These are phyloP conservation scores for Strigamia crassipes DNA, from an alignment of 2,888 invertebrate species.

Conservation along the genomic window DNA sequence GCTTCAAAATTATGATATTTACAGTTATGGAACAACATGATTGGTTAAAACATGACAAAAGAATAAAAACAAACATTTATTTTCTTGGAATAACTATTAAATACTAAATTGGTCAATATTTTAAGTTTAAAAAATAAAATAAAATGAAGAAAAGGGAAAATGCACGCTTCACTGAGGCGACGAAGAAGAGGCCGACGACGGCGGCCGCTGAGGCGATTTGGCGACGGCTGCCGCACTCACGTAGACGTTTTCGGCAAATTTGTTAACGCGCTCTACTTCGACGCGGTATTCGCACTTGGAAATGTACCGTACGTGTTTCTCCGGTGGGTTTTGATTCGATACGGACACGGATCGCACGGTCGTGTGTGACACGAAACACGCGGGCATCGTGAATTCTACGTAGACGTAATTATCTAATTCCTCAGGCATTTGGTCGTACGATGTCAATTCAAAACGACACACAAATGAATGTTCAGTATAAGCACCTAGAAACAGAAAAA, in stretches of 20 bases:
- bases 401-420: slow-evolving; percentile 83
- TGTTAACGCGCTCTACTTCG: slow-evolving; percentile 85
- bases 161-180: not conserved
- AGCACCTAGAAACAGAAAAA: slow-evolving; percentile 69
- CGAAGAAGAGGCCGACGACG: not conserved
- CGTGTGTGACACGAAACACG: slow-evolving; percentile 90
- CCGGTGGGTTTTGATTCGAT: slow-evolving; percentile 79
- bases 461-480: slow-evolving; percentile 97
- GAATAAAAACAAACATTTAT: not conserved
- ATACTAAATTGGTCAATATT: not conserved
- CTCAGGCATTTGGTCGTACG: slow-evolving; percentile 96
- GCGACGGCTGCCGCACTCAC: slow-evolving; percentile 48
- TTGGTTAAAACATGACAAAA: not conserved
- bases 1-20: not conserved
- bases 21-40: not conserved
- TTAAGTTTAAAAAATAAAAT: not conserved
- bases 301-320: slow-evolving; percentile 96
- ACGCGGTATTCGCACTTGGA: slow-evolving; percentile 95
- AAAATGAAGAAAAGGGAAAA: not conserved
- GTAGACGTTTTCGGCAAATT: slow-evolving; percentile 55
- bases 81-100: not conserved
- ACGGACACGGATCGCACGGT: slow-evolving; percentile 93
- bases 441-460: slow-evolving; percentile 91
- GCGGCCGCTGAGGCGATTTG: not conserved
- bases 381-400: slow-evolving; percentile 99